phyloP scores from a whole-genome alignment of 2,113 vertebrate genomes.

The Donacobius atricapilla region DNA sequence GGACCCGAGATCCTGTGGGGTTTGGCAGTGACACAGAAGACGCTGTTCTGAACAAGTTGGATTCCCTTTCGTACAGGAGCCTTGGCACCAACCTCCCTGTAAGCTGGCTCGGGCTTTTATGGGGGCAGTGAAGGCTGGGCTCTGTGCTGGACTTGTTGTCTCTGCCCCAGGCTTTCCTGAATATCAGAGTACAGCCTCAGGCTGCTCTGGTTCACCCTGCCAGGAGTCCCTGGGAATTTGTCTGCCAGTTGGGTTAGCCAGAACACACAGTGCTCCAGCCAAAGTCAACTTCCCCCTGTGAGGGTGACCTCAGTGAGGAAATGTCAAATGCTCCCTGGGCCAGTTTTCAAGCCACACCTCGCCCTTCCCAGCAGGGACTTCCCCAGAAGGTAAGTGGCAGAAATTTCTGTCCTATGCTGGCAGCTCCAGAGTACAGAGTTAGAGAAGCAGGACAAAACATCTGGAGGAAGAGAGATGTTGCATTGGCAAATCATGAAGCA shows the following conservation, averaged over 20 bases:
- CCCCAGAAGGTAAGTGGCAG: neutral
- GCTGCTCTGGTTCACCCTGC: neutral
- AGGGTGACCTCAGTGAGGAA: neutral
- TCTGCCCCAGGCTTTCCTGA: neutral
- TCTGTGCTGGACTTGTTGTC: neutral
- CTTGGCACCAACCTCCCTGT: neutral
- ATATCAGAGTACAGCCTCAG: neutral
- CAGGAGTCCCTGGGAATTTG: neutral
- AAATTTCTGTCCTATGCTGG: neutral
- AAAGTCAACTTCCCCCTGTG: slow-evolving; percentile 17
- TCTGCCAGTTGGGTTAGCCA: slow-evolving; percentile 34
- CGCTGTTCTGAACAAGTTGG: neutral
- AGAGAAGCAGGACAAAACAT: neutral
- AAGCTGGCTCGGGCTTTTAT: neutral
- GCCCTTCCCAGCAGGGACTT: neutral
- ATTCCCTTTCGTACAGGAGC: neutral
- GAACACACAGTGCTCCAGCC: slow-evolving; percentile 17
- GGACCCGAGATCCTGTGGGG: neutral
- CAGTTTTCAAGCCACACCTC: neutral
- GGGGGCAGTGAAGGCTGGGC: neutral
- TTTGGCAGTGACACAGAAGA: slow-evolving; percentile 41
- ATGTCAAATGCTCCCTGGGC: neutral
- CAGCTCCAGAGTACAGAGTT: neutral
- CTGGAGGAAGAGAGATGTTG: neutral
- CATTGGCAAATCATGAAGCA: neutral